These are phyloP conservation scores for Chionis minor DNA, from an alignment of 2,113 vertebrate species.

Conservation along the genomic window DNA sequence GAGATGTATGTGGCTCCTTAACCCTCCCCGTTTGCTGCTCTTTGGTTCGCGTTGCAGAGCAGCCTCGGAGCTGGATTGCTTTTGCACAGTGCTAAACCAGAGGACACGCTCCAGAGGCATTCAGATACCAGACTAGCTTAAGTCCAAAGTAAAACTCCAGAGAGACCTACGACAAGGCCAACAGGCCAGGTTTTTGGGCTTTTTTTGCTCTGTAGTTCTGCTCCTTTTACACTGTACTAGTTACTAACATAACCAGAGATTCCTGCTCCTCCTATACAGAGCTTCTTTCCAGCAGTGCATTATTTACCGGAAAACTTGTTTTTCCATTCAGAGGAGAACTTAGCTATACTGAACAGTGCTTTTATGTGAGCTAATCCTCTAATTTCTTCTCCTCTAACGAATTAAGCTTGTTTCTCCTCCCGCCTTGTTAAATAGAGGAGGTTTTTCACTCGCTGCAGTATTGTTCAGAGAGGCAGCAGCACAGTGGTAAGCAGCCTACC, in stretches of 20 bases:
- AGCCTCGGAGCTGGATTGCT: neutral
- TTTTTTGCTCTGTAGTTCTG: neutral
- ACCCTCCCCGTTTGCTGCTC: neutral
- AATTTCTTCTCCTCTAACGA: neutral
- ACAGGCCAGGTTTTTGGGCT: neutral
- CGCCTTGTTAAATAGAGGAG: neutral
- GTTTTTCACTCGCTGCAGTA: neutral
- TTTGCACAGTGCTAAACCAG: neutral
- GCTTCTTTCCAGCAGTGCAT: neutral
- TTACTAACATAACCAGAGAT: neutral
- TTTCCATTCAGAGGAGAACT: neutral
- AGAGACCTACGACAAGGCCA: neutral
- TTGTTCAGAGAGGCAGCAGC: neutral
- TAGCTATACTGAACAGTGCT: neutral
- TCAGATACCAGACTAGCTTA: neutral
- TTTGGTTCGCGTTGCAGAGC: neutral
- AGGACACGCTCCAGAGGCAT: neutral
- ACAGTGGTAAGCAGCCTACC: neutral
- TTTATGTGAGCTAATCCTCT: neutral
- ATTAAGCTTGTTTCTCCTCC: neutral
- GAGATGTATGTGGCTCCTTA: neutral
- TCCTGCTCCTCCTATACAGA: neutral
- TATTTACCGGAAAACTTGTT: neutral
- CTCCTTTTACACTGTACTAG: neutral
- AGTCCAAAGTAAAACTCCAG: neutral